Percentiles rank a stretch among this genome's conserved stretches.
These are phyloP conservation scores for Adelges cooleyi DNA, from an alignment of 1,140 invertebrate genomes.

Conservation along the genomic window DNA sequence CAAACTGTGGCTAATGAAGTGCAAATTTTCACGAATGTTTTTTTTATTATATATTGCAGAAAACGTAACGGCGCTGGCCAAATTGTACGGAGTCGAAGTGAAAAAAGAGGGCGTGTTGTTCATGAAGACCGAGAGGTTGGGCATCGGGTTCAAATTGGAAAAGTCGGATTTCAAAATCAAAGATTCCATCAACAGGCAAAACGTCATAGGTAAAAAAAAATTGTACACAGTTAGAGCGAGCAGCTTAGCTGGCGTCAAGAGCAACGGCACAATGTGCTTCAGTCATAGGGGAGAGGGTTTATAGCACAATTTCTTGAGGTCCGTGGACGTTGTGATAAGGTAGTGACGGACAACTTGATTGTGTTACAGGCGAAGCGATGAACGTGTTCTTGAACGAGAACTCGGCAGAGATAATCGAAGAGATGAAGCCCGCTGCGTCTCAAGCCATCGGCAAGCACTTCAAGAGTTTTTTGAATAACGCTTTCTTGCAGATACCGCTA, in stretches of 20 bases:
- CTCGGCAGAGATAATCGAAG: constrained; percentile 66
- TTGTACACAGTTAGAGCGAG: neutral
- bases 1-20: no score
- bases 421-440: constrained; percentile 67
- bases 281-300: no score
- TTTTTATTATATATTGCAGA: constrained; percentile 38
- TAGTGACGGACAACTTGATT: no score
- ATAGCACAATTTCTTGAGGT: no score
- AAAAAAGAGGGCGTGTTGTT: constrained; percentile 47
- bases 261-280: no score
- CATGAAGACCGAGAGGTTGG: constrained; percentile 52
- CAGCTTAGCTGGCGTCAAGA: no score
- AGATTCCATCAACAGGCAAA: constrained; percentile 58
- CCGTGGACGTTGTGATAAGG: no score
- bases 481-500: constrained; percentile 62
- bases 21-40: no score
- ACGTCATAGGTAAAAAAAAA: constrained; percentile 50
- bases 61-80: constrained; percentile 54
- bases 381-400: constrained; percentile 77
- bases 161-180: constrained; percentile 56
- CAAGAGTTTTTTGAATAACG: constrained; percentile 59
- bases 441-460: constrained; percentile 63
- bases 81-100: constrained; percentile 55
- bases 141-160: constrained; percentile 56
- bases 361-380: constrained; percentile 60